Conservation (phyloP, 2,797 vertebrate genomes). For the Nyctalus aviator region DNA sequence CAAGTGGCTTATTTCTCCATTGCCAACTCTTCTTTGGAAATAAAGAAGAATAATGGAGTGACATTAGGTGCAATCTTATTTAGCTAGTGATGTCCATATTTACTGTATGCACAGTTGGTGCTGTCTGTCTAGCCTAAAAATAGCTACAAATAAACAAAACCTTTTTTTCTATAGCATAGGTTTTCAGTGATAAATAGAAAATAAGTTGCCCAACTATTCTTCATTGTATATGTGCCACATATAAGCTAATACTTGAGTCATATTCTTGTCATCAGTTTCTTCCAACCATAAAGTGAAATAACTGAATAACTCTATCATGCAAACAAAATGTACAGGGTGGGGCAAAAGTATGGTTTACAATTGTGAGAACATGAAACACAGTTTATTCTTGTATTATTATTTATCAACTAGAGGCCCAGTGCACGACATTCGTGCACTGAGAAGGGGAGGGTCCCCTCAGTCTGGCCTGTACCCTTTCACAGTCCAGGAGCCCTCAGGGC, state of each 20-base stretch:
- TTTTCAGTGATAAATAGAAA: constrained; percentile 42
- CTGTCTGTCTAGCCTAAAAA: constrained; percentile 58
- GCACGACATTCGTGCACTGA: no score
- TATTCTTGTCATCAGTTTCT: background rate
- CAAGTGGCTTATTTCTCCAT: constrained; percentile 44
- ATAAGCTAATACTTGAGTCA: constrained; percentile 36
- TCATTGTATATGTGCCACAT: background rate
- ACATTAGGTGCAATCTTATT: constrained; percentile 10
- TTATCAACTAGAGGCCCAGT: background rate
- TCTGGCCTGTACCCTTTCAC: no score
- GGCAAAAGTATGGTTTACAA: background rate
- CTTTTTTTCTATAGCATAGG: background rate
- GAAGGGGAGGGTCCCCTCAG: no score
- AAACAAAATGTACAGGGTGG: background rate
- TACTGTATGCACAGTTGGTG: background rate
- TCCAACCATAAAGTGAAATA: constrained; percentile 4
- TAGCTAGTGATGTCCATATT: background rate
- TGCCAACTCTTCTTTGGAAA: constrained; percentile 49
- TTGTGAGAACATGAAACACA: background rate
- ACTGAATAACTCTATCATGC: background rate
- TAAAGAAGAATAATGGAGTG: constrained; percentile 11
- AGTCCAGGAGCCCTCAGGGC: no score
- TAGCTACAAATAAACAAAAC: background rate
- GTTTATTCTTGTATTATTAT: background rate
- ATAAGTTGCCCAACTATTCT: constrained; percentile 24